These are phyloP conservation scores for Gopherus evgoodei DNA, from an alignment of 2,113 vertebrate species.

Conservation along the genomic window DNA sequence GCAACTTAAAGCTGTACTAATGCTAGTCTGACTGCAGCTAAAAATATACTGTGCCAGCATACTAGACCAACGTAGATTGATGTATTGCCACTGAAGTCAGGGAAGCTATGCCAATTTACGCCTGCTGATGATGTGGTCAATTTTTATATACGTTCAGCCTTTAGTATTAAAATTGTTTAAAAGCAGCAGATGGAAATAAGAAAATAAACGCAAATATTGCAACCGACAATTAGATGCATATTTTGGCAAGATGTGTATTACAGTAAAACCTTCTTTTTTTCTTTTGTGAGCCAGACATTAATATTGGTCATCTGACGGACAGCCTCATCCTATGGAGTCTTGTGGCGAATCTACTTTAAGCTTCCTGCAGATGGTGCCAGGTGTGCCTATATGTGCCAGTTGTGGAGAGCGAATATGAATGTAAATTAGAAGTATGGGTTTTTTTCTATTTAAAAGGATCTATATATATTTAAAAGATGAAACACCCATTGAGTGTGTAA, in stretches of 20 bases:
- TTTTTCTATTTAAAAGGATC: background rate
- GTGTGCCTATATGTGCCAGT: background rate
- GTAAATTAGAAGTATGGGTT: conserved; percentile 35
- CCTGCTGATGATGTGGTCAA: conserved; percentile 32
- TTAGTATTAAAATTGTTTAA: background rate
- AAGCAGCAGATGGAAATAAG: background rate
- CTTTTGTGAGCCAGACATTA: conserved; percentile 4
- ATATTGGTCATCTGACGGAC: background rate
- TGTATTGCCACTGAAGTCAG: conserved; percentile 44
- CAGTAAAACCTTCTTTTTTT: background rate
- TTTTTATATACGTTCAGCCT: background rate
- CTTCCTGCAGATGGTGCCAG: background rate
- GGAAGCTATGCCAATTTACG: conserved; percentile 31
- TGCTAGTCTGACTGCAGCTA: conserved; percentile 8
- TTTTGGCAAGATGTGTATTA: background rate
- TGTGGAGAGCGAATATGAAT: background rate
- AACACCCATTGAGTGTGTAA: background rate
- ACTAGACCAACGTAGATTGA: conserved; percentile 2
- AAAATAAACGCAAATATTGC: background rate
- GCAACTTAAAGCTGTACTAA: background rate
- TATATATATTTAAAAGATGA: background rate
- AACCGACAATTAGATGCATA: background rate
- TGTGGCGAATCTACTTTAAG: background rate
- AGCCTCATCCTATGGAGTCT: background rate
- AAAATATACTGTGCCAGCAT: background rate